These are phyloP conservation scores for Dynastes maya DNA, from an alignment of 2,888 invertebrate species.

Conservation along the genomic window DNA sequence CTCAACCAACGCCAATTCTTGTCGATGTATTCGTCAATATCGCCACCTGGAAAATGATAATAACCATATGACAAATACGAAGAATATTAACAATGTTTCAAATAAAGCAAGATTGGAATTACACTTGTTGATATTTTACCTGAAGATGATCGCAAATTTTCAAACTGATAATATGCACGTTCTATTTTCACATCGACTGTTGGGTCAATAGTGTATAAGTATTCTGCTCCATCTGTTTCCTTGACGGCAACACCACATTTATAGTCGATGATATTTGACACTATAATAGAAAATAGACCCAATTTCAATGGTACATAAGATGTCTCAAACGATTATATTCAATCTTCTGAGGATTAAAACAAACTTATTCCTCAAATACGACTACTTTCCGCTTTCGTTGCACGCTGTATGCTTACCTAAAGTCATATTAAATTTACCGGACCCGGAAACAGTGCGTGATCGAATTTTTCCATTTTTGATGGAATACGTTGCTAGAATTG, in stretches of 20 bases:
- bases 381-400: no score
- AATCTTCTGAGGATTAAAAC: no score
- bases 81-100: background rate
- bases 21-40: slow-evolving; percentile 58
- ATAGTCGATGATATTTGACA: background rate
- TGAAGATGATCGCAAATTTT: slow-evolving; percentile 50
- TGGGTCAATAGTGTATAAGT: background rate
- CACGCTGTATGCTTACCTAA: slow-evolving; percentile 6
- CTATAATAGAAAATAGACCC: background rate
- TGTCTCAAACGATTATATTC: no score
- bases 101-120: slow-evolving; percentile 28
- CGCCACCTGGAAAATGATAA: slow-evolving; percentile 54
- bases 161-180: slow-evolving; percentile 45
- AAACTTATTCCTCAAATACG: no score
- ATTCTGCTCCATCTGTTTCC: slow-evolving; percentile 14
- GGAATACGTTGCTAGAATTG: background rate
- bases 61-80: background rate
- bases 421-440: slow-evolving; percentile 27
- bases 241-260: background rate
- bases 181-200: slow-evolving; percentile 4
- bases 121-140: slow-evolving; percentile 7
- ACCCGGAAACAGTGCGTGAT: slow-evolving; percentile 14
- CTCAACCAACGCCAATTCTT: slow-evolving; percentile 58
- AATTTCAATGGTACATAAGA: no score
- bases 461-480: slow-evolving; percentile 26